Percentiles rank a stretch among this genome's conserved stretches.
These are phyloP conservation scores for Pyrgilauda ruficollis DNA, from an alignment of 2,113 vertebrate species.

Conservation along the genomic window DNA sequence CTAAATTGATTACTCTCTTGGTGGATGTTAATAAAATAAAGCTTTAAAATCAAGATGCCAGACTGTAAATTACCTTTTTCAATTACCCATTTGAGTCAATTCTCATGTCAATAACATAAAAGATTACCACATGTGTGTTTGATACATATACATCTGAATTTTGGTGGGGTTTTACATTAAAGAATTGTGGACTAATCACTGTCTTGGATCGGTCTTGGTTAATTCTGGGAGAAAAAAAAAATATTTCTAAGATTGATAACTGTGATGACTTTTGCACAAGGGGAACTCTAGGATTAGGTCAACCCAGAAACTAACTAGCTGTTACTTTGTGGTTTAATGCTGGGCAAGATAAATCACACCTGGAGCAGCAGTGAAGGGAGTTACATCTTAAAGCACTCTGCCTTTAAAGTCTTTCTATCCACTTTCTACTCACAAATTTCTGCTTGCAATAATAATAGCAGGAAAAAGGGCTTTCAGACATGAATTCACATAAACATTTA, in stretches of 20 bases:
- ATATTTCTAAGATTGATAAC: conserved; percentile 7
- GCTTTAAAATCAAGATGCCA: conserved; percentile 71
- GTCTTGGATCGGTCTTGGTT: conserved; percentile 60
- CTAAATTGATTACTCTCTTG: conserved; percentile 70
- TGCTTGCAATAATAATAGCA: not conserved
- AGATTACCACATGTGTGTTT: conserved; percentile 56
- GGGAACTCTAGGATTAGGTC: conserved; percentile 34
- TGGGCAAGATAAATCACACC: not conserved
- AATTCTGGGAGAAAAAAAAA: not conserved
- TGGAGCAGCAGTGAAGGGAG: not conserved
- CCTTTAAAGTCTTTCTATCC: not conserved
- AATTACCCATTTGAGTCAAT: conserved; percentile 68
- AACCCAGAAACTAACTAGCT: not conserved
- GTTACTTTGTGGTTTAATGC: not conserved
- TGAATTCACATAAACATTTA: not conserved
- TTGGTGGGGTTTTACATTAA: conserved; percentile 41
- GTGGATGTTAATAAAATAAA: conserved; percentile 68
- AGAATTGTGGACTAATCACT: conserved; percentile 59
- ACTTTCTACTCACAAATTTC: not conserved
- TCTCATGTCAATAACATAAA: conserved; percentile 65
- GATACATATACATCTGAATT: conserved; percentile 40
- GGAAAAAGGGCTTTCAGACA: not conserved
- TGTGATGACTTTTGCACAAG: conserved; percentile 45
- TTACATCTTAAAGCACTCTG: not conserved
- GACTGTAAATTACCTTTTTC: conserved; percentile 74